Evolutionary conservation across 2,797 vertebrate species (phyloP), one percentile per base, ranked within the genome.

Genomic region (Onychomys leucogaster): DNA sequence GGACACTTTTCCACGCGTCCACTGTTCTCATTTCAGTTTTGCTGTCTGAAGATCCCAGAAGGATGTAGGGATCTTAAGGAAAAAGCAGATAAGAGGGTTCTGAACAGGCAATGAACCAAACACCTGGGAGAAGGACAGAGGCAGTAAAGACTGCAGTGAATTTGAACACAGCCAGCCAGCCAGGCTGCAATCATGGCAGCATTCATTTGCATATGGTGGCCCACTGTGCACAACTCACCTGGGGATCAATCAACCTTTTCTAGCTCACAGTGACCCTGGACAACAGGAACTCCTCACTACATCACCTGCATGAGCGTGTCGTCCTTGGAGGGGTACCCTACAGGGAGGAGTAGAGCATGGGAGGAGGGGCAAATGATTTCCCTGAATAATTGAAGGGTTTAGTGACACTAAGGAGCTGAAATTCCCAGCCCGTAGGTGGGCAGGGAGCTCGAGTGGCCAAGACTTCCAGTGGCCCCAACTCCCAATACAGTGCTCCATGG

Each of bases 241-340:
- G n/a, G 71, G n/a, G n/a, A 10, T 23, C 37, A 73, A 25, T 71
- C 69, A 37, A 37, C 37, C 99, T 99, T 98, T 99, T 99, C 99
- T 99, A 99, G 10, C 99, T 99, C 93, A 99, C 99, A 0, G 99
- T 99, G 98, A 99, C 99, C 78, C 99, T 99, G 98, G 99, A 99
- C 0, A 99, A 99, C 98, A 99, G 99, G 98, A 99, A 99, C 98
- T 99, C 99, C 12, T 99, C 99, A 43, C 98, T 99, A 99, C 25
- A 97, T 99, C 93, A 99, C 99, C 98, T 98, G 99, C 98, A 99
- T 99, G 98, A 99, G 99, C 98, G 52, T 4, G 91, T 65, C 59
- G 55, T 4, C 3, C 5, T 41, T 46, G 73, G 41, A 43, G 34
- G 5, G 4, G 14, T 13, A 57, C 14, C 55, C 55, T 57, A 57